Conservation (phyloP, 64 coral and sea anemone species). For the Porites lutea region DNA sequence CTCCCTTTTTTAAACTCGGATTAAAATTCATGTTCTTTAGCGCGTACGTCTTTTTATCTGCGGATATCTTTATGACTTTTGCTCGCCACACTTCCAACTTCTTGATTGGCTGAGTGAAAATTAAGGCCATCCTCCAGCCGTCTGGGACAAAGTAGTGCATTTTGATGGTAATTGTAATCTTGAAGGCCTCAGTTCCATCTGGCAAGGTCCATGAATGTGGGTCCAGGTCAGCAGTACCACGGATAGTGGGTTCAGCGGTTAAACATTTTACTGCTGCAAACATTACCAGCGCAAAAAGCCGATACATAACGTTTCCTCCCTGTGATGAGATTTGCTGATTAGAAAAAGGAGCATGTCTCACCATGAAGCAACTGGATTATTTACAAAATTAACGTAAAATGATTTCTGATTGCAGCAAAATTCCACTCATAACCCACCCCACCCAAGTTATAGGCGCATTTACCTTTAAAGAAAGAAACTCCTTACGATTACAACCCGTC, state of each 20-base stretch:
- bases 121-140: constrained; percentile 4
- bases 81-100: constrained; percentile 18
- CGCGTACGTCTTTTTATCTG: background rate
- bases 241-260: background rate
- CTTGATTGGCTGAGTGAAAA: constrained; percentile 15
- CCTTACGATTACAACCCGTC: too few relatives aligned
- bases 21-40: constrained; percentile 12
- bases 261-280: background rate
- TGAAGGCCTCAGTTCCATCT: constrained; percentile 24
- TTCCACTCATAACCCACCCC: too few relatives aligned
- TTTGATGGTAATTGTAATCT: background rate
- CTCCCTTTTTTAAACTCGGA: background rate
- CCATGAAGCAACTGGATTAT: too few relatives aligned
- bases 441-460: too few relatives aligned
- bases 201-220: too few relatives aligned
- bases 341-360: too few relatives aligned
- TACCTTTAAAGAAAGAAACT: too few relatives aligned
- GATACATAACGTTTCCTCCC: constrained; percentile 1
- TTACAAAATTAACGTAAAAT: too few relatives aligned
- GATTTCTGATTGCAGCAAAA: too few relatives aligned
- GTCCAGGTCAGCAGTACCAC: background rate
- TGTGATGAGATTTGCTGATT: background rate
- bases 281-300: background rate
- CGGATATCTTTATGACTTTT: background rate
- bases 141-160: constrained; percentile 9